Evolutionary conservation across 2,888 invertebrate species (phyloP).

Genomic region (Archips crataeganus): DNA sequence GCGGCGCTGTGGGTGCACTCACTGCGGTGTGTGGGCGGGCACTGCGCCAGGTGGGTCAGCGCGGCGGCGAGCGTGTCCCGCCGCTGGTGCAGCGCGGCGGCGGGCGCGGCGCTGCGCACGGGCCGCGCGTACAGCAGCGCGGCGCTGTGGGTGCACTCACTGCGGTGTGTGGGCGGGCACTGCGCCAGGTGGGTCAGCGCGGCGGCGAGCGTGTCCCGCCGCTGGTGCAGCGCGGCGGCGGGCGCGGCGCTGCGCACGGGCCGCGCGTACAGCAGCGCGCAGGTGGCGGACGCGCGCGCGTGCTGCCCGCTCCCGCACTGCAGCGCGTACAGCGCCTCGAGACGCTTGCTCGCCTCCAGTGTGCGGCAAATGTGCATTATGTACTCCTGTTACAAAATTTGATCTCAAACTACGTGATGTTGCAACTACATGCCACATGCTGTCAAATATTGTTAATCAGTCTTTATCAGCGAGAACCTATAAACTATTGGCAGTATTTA

Average conservation of each 20-base stretch:
- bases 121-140: too few species aligned
- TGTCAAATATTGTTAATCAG: too few species aligned
- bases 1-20: too few species aligned
- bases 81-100: too few species aligned
- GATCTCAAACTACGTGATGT: neutral
- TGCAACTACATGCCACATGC: neutral
- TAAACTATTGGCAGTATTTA: too few species aligned
- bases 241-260: conserved; percentile 54
- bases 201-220: conserved; percentile 74
- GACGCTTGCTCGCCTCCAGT: conserved; percentile 88
- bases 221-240: conserved; percentile 82
- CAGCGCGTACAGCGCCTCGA: conserved; percentile 90
- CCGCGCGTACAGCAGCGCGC: conserved; percentile 90
- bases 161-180: conserved; percentile 65
- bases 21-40: too few species aligned
- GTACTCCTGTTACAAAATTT: conserved; percentile 78
- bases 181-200: conserved; percentile 88
- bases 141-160: conserved; percentile 56
- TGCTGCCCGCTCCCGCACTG: conserved; percentile 90
- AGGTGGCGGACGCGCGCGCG: conserved; percentile 92
- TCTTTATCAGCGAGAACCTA: too few species aligned
- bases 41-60: too few species aligned
- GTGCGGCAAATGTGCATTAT: conserved; percentile 90
- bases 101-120: too few species aligned
- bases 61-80: too few species aligned